These are phyloP conservation scores for Bursaphelenchus okinawaensis DNA, from an alignment of 2,888 invertebrate species.

Conservation along the genomic window DNA sequence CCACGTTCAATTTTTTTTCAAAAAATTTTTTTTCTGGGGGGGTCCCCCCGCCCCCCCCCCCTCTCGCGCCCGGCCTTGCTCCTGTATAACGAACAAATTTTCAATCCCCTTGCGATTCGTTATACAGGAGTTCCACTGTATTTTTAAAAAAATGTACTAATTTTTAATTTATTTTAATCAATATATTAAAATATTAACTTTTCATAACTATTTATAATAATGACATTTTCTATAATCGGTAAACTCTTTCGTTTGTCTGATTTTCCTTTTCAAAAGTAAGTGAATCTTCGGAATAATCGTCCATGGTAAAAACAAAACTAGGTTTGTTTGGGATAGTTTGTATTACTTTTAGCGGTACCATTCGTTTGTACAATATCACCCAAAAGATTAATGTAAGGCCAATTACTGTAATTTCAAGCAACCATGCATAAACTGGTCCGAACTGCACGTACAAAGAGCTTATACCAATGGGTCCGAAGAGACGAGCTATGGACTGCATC, in stretches of 20 bases:
- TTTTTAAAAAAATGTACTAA: no score
- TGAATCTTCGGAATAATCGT: not conserved
- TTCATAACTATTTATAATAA: no score
- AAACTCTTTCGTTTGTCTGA: not conserved
- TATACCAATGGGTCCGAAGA: constrained; percentile 31
- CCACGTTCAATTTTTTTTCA: no score
- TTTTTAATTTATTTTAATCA: no score
- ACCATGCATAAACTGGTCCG: constrained; percentile 32
- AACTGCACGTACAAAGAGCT: constrained; percentile 21
- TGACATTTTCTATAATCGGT: no score
- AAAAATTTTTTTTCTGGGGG: no score
- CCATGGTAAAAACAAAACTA: not conserved
- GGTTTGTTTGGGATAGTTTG: not conserved
- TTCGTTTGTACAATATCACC: constrained; percentile 31
- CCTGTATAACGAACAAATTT: no score
- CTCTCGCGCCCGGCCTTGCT: no score
- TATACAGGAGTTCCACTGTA: no score
- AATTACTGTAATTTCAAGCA: constrained; percentile 27
- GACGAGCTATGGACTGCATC: constrained; percentile 29
- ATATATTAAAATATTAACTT: no score
- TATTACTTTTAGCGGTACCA: constrained; percentile 27
- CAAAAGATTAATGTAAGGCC: constrained; percentile 20
- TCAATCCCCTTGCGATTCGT: no score
- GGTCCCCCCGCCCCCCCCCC: no score
- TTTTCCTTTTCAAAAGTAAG: not conserved